Evolutionary conservation across 2,797 vertebrate genomes (phyloP).

Genomic region (Syngnathus acus): DNA sequence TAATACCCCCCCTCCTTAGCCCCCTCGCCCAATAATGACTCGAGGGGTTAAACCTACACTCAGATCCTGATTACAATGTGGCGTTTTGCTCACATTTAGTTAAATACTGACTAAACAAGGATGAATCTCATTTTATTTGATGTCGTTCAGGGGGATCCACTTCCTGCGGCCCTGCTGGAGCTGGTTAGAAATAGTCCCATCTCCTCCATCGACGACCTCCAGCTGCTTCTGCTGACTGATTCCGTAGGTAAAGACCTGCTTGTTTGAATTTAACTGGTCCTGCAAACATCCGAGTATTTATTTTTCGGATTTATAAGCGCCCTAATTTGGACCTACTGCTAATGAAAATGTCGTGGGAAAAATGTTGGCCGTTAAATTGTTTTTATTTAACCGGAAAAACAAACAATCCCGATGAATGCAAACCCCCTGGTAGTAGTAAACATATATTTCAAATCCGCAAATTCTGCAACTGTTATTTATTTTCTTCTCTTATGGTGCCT

Average conservation of each 20-base stretch:
- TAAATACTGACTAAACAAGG: neutral
- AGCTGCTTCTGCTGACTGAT: constrained; percentile 84
- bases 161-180: constrained; percentile 89
- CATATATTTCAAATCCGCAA: no score
- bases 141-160: constrained; percentile 80
- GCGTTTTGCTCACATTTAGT: constrained; percentile 16
- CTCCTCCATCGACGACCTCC: constrained; percentile 85
- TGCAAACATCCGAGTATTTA: neutral
- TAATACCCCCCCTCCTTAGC: constrained; percentile 38
- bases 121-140: neutral
- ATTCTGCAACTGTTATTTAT: no score
- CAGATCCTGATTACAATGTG: constrained; percentile 24
- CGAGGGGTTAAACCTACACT: constrained; percentile 52
- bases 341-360: no score
- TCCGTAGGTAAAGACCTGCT: constrained; percentile 86
- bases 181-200: constrained; percentile 85
- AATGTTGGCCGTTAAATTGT: no score
- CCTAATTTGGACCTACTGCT: no score
- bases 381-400: no score
- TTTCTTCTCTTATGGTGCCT: no score
- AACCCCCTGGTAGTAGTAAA: no score
- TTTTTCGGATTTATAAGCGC: no score
- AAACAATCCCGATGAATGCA: no score
- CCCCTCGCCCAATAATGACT: constrained; percentile 45
- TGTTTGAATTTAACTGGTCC: neutral